Base-by-base conservation (phyloP, 2,888 invertebrate species). In the Limnephilus rhombicus region DNA sequence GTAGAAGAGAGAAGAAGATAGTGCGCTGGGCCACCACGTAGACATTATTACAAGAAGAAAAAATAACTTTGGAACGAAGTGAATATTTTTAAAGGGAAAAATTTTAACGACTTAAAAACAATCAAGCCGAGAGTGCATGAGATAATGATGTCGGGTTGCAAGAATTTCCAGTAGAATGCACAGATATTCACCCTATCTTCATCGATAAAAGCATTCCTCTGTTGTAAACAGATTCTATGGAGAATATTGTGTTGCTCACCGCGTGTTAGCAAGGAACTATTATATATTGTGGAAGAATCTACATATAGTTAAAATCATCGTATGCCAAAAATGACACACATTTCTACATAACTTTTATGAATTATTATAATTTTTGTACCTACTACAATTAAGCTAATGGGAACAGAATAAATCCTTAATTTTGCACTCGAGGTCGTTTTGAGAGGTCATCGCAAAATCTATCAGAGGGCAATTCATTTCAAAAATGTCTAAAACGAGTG, bases 161-260 rank as follows among this genome's bases (percentile, higher is more conserved):
- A 83, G 24, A 24, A 83, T 68, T 68, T 68, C 24, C 24, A 68
- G 24, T 24, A 68, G 68, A n/a, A 68, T 9, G 24, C 24, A 68
- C 68, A 68, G 24, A 68, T 68, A n/a, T 68, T 11, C 0, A 18
- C 82, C 34, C 31, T 18, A 82, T 82, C 82, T 86, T 45, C 45
- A 49, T 45, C 9, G 86, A 86, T 86, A 86, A 49, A 86, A 86
- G 86, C 86, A 86, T 86, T 86, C 86, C 45, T 86, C 24, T 24
- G 49, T 49, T 31, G 82, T 68, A 68, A 24, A 24, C 68, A 68
- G 68, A 68, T 68, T 68, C 68, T 68, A 9, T 68, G 68, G 68
- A n/a, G 68, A n/a, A 68, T 18, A 53, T 12, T 45, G 24, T 68
- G n/a, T n/a, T n/a, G 24, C 68, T 68, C n/a, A 9, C 53, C 18